A percentile compares a stretch with the other conserved stretches of the same genome.
phyloP scores from a whole-genome alignment of 2,797 vertebrate genomes.

The Spondyliosoma cantharus region DNA sequence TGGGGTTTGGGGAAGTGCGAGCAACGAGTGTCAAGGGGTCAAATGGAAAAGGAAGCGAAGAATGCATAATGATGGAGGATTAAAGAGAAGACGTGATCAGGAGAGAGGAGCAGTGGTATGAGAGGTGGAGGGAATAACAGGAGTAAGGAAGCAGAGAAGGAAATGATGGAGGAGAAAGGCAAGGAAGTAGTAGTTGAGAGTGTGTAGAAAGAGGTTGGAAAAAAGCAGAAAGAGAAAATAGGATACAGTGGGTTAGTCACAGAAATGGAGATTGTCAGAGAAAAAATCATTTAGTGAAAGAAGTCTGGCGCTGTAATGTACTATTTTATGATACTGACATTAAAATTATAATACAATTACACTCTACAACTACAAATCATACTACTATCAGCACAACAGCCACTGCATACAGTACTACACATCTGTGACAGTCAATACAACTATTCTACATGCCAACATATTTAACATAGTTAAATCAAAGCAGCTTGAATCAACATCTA shows the following conservation, averaged over 20 bases:
- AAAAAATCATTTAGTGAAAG: constrained; percentile 10
- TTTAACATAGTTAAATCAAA: constrained; percentile 14
- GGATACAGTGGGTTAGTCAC: constrained; percentile 60
- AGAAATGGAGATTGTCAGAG: constrained; percentile 39
- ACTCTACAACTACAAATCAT: constrained; percentile 57
- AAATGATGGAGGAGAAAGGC: background rate
- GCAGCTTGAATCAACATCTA: constrained; percentile 13
- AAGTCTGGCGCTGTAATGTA: background rate
- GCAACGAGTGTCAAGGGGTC: background rate
- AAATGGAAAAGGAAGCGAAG: no score
- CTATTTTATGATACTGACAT: background rate
- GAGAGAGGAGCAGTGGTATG: background rate
- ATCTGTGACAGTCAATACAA: constrained; percentile 36
- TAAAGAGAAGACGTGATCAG: background rate
- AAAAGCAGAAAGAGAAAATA: constrained; percentile 69
- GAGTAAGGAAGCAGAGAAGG: background rate
- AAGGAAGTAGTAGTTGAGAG: background rate
- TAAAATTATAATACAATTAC: constrained; percentile 32
- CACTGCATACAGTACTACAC: constrained; percentile 54
- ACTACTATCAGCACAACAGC: constrained; percentile 71
- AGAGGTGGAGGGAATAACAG: background rate
- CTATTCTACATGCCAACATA: constrained; percentile 48
- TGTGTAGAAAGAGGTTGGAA: constrained; percentile 31
- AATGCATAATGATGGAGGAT: background rate
- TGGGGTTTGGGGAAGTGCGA: constrained; percentile 10